phyloP scores from a whole-genome alignment of 2,797 vertebrate genomes.

The Pagetopsis macropterus region DNA sequence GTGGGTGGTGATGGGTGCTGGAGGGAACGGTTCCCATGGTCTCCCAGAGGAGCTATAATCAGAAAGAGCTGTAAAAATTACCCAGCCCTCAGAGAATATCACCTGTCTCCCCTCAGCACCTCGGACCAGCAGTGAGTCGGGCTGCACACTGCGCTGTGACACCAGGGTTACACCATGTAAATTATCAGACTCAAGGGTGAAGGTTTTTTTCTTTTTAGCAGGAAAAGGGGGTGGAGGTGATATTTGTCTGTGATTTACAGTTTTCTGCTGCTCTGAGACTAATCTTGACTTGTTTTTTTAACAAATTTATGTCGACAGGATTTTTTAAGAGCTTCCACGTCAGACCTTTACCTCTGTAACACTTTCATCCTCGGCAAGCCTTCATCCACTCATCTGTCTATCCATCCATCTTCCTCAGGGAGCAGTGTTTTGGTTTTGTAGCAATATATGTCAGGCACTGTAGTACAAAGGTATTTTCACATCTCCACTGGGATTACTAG shows the following conservation, averaged over 20 bases:
- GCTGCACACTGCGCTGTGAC: conserved; percentile 59
- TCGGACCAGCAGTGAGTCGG: conserved; percentile 56
- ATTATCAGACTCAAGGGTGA: conserved; percentile 72
- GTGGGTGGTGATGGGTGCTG: conserved; percentile 70
- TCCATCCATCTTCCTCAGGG: conserved; percentile 75
- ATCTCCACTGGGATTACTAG: conserved; percentile 71
- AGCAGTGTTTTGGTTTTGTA: conserved; percentile 73
- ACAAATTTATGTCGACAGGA: conserved; percentile 69
- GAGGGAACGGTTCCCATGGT: conserved; percentile 76
- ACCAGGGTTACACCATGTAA: conserved; percentile 70
- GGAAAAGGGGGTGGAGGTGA: conserved; percentile 38
- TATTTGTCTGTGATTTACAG: conserved; percentile 70
- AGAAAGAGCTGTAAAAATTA: conserved; percentile 73
- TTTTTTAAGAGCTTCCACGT: conserved; percentile 73
- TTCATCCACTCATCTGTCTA: conserved; percentile 72
- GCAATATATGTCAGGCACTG: conserved; percentile 72
- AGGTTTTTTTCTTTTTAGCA: conserved; percentile 62
- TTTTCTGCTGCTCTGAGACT: conserved; percentile 61
- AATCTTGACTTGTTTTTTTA: conserved; percentile 59
- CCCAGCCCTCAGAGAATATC: conserved; percentile 71
- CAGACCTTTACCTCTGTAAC: conserved; percentile 72
- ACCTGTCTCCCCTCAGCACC: conserved; percentile 68
- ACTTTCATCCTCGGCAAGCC: conserved; percentile 73
- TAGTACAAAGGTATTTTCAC: conserved; percentile 74
- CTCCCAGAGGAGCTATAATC: conserved; percentile 67